A percentile compares a stretch with the other conserved stretches of the same genome.
Conservation (phyloP, 2,888 invertebrate species). For the Alentia gelatinosa region DNA sequence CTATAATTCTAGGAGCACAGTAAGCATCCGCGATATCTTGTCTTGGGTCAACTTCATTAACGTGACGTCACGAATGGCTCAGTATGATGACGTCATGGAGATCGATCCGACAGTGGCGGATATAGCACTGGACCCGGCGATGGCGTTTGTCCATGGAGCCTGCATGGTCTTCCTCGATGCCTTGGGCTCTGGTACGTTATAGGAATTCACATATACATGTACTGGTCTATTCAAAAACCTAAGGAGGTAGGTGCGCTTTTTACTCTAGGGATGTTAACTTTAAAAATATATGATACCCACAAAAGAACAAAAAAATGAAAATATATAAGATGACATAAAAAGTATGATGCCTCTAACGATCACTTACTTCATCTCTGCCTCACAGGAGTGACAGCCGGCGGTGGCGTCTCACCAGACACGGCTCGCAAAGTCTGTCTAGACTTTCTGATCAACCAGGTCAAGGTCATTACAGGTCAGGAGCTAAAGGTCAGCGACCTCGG, state of each 20-base stretch:
- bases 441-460: constrained; percentile 72
- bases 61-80: constrained; percentile 74
- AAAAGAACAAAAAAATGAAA: too few species aligned
- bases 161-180: constrained; percentile 95
- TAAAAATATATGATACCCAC: too few species aligned
- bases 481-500: constrained; percentile 59
- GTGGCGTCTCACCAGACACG: not conserved
- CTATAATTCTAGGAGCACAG: constrained; percentile 84
- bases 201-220: too few species aligned
- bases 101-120: constrained; percentile 56
- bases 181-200: constrained; percentile 92
- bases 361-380: not conserved
- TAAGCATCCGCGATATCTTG: constrained; percentile 94
- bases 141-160: constrained; percentile 93
- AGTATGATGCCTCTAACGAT: too few species aligned
- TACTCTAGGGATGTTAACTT: too few species aligned
- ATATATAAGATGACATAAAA: too few species aligned
- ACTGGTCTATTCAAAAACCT: too few species aligned
- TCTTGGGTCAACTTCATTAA: constrained; percentile 96
- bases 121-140: constrained; percentile 70
- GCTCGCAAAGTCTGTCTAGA: constrained; percentile 66
- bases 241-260: too few species aligned
- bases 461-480: constrained; percentile 67
- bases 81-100: constrained; percentile 65
- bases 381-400: constrained; percentile 35